These are phyloP conservation scores for Chrysina gloriosa DNA, from an alignment of 2,888 invertebrate species.

Conservation along the genomic window DNA sequence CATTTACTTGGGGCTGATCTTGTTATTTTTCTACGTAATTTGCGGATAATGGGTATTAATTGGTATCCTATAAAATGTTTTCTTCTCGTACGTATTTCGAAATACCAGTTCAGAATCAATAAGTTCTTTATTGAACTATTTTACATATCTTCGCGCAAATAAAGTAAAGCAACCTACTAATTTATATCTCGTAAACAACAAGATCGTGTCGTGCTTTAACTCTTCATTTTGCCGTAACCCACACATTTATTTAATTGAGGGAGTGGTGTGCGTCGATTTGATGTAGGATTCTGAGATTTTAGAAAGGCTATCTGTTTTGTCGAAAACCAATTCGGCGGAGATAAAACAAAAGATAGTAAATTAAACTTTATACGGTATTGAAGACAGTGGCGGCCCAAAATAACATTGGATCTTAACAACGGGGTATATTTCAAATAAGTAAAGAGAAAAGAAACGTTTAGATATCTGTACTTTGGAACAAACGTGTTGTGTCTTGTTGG, in stretches of 20 bases:
- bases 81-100: neutral
- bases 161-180: conserved; percentile 7
- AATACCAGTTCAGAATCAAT: conserved; percentile 14
- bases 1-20: no score
- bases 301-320: conserved; percentile 25
- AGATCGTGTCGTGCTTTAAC: conserved; percentile 5
- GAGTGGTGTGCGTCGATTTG: conserved; percentile 10
- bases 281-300: conserved; percentile 22
- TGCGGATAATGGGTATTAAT: no score
- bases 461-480: no score
- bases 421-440: no score
- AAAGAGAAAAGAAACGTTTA: neutral
- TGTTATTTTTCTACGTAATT: no score
- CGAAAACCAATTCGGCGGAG: conserved; percentile 2
- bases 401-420: no score
- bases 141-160: conserved; percentile 19
- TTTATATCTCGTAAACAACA: conserved; percentile 17
- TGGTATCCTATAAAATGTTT: neutral
- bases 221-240: conserved; percentile 21
- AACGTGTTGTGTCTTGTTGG: no score
- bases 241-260: conserved; percentile 23
- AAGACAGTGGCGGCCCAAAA: conserved; percentile 2
- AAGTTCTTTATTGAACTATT: conserved; percentile 16
- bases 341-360: conserved; percentile 20
- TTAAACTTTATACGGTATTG: neutral